Base-by-base conservation (phyloP, 2,113 vertebrate species). In the Pseudorectes ferrugineus region DNA sequence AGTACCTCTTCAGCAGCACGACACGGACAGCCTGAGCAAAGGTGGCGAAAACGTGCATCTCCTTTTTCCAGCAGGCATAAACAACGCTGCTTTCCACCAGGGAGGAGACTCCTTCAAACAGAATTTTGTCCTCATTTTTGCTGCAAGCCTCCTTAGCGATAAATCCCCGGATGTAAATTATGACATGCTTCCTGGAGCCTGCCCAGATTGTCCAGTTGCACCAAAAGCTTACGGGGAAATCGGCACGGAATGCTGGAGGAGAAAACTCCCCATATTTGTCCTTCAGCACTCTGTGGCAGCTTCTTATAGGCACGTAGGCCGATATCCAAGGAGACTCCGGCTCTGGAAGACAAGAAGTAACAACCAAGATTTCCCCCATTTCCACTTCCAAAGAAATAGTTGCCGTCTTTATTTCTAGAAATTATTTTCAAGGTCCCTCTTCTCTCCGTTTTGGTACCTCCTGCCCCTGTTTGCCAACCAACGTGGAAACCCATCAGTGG, bases 121-220 rank as follows among this genome's bases (percentile, higher is more conserved):
- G 18, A 22, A 97, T 96, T 77, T 95, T 95, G 52, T 96, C 95
- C 33, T 88, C 42, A 4, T 96, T 97, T 71, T 57, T 75, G 66
- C 29, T 58, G 90, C 91, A 97, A 11, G 17, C 16, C 12, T 95
- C 79, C 24, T 65, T 10, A 28, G 78, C 3, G 3, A 10, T 11
- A 75, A 97, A 96, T 10, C 91, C 95, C 29, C 9, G n/a, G 45
- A 97, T 89, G 28, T 90, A 97, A 71, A 97, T 81, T 5, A 96
- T 22, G 19, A 96, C 74, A 7, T 92, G 90, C 23, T 78, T 88
- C 59, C 90, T 89, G 73, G 91, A 84, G n/a, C 88, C 92, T 58
- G 95, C 90, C 96, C 80, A 91, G 49, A 96, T 63, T 8, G 95
- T 97, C 98, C 98, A 98, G 96, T 98, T 98, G 85, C 98, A 99